Evolutionary conservation across 92 coral and sea anemone genomes (phyloP).

Genomic region (Palythoa heliodiscus): DNA sequence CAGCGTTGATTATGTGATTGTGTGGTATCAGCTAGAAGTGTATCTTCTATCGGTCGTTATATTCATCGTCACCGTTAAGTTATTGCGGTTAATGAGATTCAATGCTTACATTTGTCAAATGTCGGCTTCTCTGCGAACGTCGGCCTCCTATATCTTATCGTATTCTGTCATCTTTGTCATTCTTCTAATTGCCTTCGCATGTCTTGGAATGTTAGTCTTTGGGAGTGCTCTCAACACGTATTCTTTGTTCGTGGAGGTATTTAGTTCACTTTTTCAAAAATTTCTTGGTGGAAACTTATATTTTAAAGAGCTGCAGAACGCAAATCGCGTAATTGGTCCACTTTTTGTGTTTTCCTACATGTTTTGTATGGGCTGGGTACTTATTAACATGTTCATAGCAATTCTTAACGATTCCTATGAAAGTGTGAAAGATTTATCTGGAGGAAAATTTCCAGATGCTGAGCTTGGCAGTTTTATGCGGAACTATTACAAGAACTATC

Average conservation of each 20-base stretch:
- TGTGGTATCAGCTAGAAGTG: slow-evolving; percentile 79
- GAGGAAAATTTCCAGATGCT: slow-evolving; percentile 81
- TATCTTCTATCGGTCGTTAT: slow-evolving; percentile 73
- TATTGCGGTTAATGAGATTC: slow-evolving; percentile 80
- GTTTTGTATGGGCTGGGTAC: slow-evolving; percentile 74
- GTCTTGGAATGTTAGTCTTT: slow-evolving; percentile 68
- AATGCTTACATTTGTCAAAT: slow-evolving; percentile 87
- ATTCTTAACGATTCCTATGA: slow-evolving; percentile 86
- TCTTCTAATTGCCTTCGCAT: slow-evolving; percentile 67
- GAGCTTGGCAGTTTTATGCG: slow-evolving; percentile 77
- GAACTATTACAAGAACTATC: slow-evolving; percentile 58
- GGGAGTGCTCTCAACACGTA: slow-evolving; percentile 63
- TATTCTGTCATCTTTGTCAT: slow-evolving; percentile 71
- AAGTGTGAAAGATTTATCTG: slow-evolving; percentile 67
- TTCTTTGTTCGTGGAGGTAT: slow-evolving; percentile 58
- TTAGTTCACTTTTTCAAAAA: slow-evolving; percentile 68
- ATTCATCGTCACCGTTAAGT: slow-evolving; percentile 81
- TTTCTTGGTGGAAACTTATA: slow-evolving; percentile 78
- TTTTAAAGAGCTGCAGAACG: slow-evolving; percentile 55
- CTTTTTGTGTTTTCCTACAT: slow-evolving; percentile 68
- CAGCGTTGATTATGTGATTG: slow-evolving; percentile 79
- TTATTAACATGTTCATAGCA: slow-evolving; percentile 88
- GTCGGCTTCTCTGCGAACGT: slow-evolving; percentile 73
- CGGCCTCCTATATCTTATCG: slow-evolving; percentile 58
- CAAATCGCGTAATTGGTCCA: slow-evolving; percentile 74